Conservation (phyloP, 1,140 invertebrate species). For the Heliconius congener region DNA sequence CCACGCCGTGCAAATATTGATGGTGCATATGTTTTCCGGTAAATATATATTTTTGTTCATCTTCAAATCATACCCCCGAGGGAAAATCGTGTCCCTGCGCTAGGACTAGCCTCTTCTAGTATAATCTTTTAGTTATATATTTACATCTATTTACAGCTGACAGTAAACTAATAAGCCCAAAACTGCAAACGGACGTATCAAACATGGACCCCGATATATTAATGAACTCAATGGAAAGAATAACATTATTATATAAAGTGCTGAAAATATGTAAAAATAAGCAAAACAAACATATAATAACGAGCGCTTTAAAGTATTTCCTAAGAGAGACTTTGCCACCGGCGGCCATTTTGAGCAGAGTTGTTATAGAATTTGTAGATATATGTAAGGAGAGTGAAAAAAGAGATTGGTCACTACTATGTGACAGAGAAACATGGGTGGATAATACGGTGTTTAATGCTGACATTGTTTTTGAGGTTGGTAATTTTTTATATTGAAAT, state of each 20-base stretch:
- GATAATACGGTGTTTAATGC: slow-evolving; percentile 60
- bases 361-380: slow-evolving; percentile 76
- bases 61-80: neutral
- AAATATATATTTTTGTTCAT: neutral
- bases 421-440: slow-evolving; percentile 54
- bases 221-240: slow-evolving; percentile 73
- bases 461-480: slow-evolving; percentile 72
- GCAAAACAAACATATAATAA: slow-evolving; percentile 52
- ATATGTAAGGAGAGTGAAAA: slow-evolving; percentile 68
- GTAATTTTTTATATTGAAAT: neutral
- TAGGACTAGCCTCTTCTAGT: no score
- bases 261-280: slow-evolving; percentile 43
- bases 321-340: slow-evolving; percentile 72
- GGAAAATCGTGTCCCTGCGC: no score
- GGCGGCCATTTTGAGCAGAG: slow-evolving; percentile 71
- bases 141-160: slow-evolving; percentile 50
- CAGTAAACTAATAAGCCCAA: slow-evolving; percentile 65
- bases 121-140: no score
- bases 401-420: slow-evolving; percentile 44
- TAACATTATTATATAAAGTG: slow-evolving; percentile 67
- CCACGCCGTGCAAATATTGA: slow-evolving; percentile 63
- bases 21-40: slow-evolving; percentile 75
- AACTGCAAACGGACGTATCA: slow-evolving; percentile 63
- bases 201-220: slow-evolving; percentile 77
- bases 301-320: slow-evolving; percentile 60